A percentile compares a stretch with the other conserved stretches of the same genome.
phyloP scores from a whole-genome alignment of 2,797 vertebrate genomes.

The Macroramphosus scolopax region DNA sequence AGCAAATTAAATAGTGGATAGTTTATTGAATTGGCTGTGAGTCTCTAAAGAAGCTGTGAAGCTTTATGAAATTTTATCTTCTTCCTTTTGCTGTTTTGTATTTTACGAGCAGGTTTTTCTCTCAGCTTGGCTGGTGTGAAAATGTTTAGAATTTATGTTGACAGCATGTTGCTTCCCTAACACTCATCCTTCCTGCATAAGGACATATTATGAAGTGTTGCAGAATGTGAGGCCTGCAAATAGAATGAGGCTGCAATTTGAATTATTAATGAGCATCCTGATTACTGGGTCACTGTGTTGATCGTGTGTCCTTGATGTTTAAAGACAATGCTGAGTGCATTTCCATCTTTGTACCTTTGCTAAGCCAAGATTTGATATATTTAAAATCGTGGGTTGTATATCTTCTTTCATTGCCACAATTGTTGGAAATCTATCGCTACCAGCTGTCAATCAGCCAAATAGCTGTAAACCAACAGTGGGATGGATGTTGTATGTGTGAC shows the following conservation, averaged over 20 bases:
- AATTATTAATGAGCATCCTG: slow-evolving; percentile 3
- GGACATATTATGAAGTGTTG: no score
- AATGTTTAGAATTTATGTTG: slow-evolving; percentile 40
- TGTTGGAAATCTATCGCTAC: no score
- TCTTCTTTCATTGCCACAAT: no score
- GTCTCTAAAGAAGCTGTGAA: slow-evolving; percentile 56
- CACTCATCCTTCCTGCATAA: no score
- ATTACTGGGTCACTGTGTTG: no score
- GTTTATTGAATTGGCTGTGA: slow-evolving; percentile 73
- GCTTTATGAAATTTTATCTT: slow-evolving; percentile 41
- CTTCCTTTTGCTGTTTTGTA: slow-evolving; percentile 20
- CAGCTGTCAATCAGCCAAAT: no score
- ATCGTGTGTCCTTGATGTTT: not conserved
- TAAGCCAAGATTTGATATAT: no score
- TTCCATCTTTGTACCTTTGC: not conserved
- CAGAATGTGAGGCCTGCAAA: slow-evolving; percentile 10
- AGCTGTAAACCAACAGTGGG: no score
- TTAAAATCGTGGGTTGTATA: no score
- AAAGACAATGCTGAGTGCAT: not conserved
- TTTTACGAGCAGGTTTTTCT: slow-evolving; percentile 23
- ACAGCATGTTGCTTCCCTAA: slow-evolving; percentile 13
- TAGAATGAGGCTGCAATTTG: slow-evolving; percentile 5
- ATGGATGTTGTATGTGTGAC: no score
- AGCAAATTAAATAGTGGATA: slow-evolving; percentile 70
- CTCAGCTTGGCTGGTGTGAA: slow-evolving; percentile 22